Evolutionary conservation across 2,797 vertebrate genomes (phyloP).

Genomic region (Syndactyla subalaris): DNA sequence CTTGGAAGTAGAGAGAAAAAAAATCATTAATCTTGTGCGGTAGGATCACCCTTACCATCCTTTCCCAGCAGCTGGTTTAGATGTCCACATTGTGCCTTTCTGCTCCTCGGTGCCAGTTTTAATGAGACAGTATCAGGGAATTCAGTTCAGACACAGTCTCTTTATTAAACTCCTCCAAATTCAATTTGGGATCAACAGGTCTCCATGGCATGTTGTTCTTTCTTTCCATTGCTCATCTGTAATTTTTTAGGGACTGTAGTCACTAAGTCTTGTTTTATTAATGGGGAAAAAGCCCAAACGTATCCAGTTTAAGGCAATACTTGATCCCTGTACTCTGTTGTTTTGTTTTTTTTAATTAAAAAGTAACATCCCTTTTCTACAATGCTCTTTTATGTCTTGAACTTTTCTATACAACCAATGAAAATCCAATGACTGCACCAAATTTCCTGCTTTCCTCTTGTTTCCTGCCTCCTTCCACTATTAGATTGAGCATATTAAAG

Average conservation of each 20-base stretch:
- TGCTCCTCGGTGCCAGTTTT: background rate
- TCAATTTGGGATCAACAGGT: background rate
- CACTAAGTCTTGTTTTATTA: background rate
- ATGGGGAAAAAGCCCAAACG: accelerated
- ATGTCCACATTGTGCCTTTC: background rate
- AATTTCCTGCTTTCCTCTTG: background rate
- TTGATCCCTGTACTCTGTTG: background rate
- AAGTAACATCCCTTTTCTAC: background rate
- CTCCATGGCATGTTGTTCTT: background rate
- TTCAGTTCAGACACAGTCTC: background rate
- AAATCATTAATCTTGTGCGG: background rate
- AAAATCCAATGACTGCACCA: background rate
- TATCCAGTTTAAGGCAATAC: background rate
- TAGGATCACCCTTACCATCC: background rate
- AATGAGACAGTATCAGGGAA: background rate
- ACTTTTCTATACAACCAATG: background rate
- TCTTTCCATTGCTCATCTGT: background rate
- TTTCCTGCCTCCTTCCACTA: background rate
- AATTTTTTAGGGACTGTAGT: background rate
- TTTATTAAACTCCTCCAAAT: conserved; percentile 5
- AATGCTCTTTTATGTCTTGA: background rate
- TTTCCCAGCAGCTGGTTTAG: background rate
- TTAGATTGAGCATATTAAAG: background rate
- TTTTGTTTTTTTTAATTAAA: background rate
- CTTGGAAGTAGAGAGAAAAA: background rate